Base-by-base conservation (phyloP, 2,888 invertebrate species). In the Apamea sordens region DNA sequence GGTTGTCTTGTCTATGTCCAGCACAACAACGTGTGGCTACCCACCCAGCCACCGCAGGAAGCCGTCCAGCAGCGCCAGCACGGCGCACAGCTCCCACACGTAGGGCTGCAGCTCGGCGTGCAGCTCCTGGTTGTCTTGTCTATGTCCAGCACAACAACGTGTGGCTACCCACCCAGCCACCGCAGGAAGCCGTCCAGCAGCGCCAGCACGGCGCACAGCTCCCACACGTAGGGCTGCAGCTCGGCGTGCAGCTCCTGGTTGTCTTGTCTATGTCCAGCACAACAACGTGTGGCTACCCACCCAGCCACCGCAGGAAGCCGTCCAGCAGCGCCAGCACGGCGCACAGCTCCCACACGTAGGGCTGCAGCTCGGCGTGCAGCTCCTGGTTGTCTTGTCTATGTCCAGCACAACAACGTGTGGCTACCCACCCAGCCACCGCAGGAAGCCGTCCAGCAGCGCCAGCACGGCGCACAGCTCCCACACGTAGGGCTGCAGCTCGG, bases 331-430 rank as follows among this genome's bases (percentile, higher is more conserved):
- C 98, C 63, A 99, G 97, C 64, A 99, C 98, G 47, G 99, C 99
- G 90, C 99, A 97, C 94, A 99, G 98, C 93, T 99, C 99, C 99
- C 99, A 99, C 76, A 99, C 97, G 94, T 99, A 99, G 0, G 99
- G 98, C 93, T 99, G 99, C 85, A 99, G 97, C 95, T 99, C 99
- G 90, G 99, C 32, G 32, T 32, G 32, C 32, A 32, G 32, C 32
- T 32, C 32, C 32, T 32, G 32, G 32, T 32, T 32, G 32, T 32
- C 56, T 24, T 56, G 24, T 56, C 0, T 56, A 11, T 56, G 24
- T 4, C 24, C 1, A 24, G 56, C 24, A n/a, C 10, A 56, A n/a
- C 11, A 56, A 56, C 56, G 28, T 24, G 21, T 28, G 13, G 28
- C 21, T 18, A 56, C 67, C 65, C 5, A 99, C 98, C 98, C 83